Evolutionary conservation across 2,888 invertebrate species (phyloP).

Genomic region (Drosophila affinis): DNA sequence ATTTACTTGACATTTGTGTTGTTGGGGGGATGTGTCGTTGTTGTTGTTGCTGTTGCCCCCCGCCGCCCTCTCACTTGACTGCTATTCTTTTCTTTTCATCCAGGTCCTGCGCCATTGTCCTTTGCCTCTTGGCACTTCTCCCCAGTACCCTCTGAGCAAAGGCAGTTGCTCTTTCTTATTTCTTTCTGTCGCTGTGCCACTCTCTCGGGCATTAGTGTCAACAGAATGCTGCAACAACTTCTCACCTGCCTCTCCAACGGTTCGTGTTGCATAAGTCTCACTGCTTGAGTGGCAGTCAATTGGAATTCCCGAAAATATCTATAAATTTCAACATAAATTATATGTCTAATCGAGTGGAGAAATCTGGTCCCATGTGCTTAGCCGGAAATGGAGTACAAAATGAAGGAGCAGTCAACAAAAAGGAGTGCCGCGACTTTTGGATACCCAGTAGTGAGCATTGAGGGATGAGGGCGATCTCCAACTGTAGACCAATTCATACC

Average conservation of each 20-base stretch:
- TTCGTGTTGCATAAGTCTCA: conserved; percentile 15
- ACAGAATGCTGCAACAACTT: conserved; percentile 40
- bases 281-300: conserved; percentile 59
- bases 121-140: conserved; percentile 33
- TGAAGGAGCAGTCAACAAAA: conserved; percentile 30
- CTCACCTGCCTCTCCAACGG: conserved; percentile 22
- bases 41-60: conserved; percentile 16
- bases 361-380: conserved; percentile 52
- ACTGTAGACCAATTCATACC: too few species aligned
- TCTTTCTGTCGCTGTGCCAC: conserved; percentile 12
- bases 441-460: not conserved
- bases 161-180: conserved; percentile 47
- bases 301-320: conserved; percentile 49
- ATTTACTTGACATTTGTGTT: conserved; percentile 52
- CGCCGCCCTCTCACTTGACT: conserved; percentile 42
- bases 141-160: conserved; percentile 26
- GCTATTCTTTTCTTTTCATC: conserved; percentile 61
- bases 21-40: conserved; percentile 26
- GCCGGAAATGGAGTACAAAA: conserved; percentile 71
- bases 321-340: conserved; percentile 72
- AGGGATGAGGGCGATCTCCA: not conserved
- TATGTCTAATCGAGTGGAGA: conserved; percentile 42
- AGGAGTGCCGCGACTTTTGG: not conserved
- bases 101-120: conserved; percentile 46
- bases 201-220: conserved; percentile 70